A percentile compares a stretch with the other conserved stretches of the same genome.
These are phyloP conservation scores for Drosophila carrolli DNA, from an alignment of 1,140 invertebrate species.

Conservation along the genomic window DNA sequence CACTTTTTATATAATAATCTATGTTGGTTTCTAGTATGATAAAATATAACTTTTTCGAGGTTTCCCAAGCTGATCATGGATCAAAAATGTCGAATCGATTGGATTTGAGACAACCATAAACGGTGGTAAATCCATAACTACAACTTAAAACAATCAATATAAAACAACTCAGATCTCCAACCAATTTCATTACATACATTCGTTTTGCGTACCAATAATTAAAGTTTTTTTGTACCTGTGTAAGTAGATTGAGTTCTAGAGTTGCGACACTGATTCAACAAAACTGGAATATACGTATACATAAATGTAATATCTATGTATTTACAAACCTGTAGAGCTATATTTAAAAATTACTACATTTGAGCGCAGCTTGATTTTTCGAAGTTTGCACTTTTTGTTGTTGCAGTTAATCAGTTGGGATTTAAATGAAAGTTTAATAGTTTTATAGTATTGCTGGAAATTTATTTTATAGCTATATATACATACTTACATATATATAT, in stretches of 20 bases:
- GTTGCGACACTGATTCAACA: slow-evolving; percentile 32
- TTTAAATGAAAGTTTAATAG: slow-evolving; percentile 45
- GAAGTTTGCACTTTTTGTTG: slow-evolving; percentile 60
- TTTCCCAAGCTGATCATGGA: slow-evolving; percentile 14
- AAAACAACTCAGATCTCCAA: slow-evolving; percentile 15
- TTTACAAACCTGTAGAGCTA: slow-evolving; percentile 41
- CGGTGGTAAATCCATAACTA: slow-evolving; percentile 33
- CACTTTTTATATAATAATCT: slow-evolving; percentile 13
- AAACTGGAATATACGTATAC: slow-evolving; percentile 27
- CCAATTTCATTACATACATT: slow-evolving; percentile 41
- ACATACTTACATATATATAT: slow-evolving; percentile 18
- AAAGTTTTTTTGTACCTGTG: slow-evolving; percentile 43
- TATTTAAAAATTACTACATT: slow-evolving; percentile 15
- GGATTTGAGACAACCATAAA: slow-evolving; percentile 9
- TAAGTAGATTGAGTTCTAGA: slow-evolving; percentile 56
- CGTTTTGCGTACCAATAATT: slow-evolving; percentile 47
- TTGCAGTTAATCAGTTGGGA: slow-evolving; percentile 56
- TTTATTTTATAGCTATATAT: slow-evolving; percentile 33
- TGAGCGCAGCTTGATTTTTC: slow-evolving; percentile 47
- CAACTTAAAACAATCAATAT: slow-evolving; percentile 5
- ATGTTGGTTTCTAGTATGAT: slow-evolving; percentile 29
- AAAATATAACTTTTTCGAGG: slow-evolving; percentile 18
- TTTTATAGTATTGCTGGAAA: slow-evolving; percentile 32
- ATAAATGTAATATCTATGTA: slow-evolving; percentile 51
- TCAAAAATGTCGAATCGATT: slow-evolving; percentile 3